phyloP scores from a whole-genome alignment of 2,113 vertebrate species.

The Vombatus ursinus region DNA sequence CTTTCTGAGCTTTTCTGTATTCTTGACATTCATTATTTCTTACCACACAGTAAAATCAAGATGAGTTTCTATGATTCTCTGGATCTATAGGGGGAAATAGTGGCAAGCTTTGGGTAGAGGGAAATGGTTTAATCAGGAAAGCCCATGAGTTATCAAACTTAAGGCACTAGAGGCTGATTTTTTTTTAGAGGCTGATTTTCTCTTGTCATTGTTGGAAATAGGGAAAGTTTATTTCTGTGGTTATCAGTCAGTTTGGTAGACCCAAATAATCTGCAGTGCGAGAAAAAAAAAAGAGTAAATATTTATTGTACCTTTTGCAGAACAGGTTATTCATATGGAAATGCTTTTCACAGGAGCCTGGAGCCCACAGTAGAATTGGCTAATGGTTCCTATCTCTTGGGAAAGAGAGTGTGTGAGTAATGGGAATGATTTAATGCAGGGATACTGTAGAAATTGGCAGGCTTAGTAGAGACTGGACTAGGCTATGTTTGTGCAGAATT shows the following conservation, averaged over 20 bases:
- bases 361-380: background rate
- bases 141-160: background rate
- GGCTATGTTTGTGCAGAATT: background rate
- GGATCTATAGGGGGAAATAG: constrained; percentile 7
- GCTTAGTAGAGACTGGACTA: fast-evolving
- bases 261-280: constrained; percentile 53
- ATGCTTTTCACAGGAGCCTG: background rate
- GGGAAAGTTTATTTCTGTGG: background rate
- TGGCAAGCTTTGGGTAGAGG: background rate
- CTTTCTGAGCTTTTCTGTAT: background rate
- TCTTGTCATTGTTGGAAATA: constrained; percentile 44
- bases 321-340: constrained; percentile 66
- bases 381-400: background rate
- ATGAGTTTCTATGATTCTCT: background rate
- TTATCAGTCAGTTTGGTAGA: constrained; percentile 43
- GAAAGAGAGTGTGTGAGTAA: background rate
- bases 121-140: background rate
- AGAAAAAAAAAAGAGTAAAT: constrained; percentile 61
- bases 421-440: background rate
- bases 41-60: background rate
- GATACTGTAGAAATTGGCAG: background rate
- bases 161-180: constrained; percentile 26
- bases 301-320: constrained; percentile 62
- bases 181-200: constrained; percentile 17
- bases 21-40: background rate